phyloP scores from a whole-genome alignment of 1,140 invertebrate species.

The Sitophilus oryzae region DNA sequence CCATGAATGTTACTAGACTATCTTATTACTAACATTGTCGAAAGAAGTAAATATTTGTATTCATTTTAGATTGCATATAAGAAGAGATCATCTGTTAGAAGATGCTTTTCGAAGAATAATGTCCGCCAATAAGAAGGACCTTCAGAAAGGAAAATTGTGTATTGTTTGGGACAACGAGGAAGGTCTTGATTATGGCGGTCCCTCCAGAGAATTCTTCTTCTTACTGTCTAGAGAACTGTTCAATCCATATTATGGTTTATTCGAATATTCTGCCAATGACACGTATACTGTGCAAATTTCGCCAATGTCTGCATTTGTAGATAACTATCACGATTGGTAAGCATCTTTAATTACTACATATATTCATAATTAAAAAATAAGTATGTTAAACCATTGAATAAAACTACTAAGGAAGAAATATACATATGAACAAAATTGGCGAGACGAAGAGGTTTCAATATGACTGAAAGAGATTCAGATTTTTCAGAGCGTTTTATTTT shows the following conservation, averaged over 20 bases:
- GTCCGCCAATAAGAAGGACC: slow-evolving; percentile 90
- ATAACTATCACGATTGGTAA: slow-evolving; percentile 94
- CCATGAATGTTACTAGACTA: too few relatives aligned
- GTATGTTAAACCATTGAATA: too few relatives aligned
- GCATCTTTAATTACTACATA: too few relatives aligned
- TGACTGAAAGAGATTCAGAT: background rate
- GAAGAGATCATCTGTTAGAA: slow-evolving; percentile 87
- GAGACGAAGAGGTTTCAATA: background rate
- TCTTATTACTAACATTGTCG: background rate
- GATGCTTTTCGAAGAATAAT: slow-evolving; percentile 96
- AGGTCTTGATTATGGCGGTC: slow-evolving; percentile 95
- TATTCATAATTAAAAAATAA: too few relatives aligned
- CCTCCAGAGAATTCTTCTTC: slow-evolving; percentile 95
- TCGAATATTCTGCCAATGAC: slow-evolving; percentile 97
- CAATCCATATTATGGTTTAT: slow-evolving; percentile 96
- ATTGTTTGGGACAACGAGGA: slow-evolving; percentile 95
- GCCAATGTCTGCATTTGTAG: slow-evolving; percentile 96
- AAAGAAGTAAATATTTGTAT: background rate
- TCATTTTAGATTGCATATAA: slow-evolving; percentile 73
- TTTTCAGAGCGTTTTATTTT: too few relatives aligned
- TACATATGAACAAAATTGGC: too few relatives aligned
- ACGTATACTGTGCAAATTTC: slow-evolving; percentile 97
- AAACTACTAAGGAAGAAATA: too few relatives aligned
- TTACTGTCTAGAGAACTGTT: slow-evolving; percentile 92
- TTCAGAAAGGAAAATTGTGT: slow-evolving; percentile 91